A percentile compares a stretch with the other conserved stretches of the same genome.
Conservation (phyloP, 2,888 invertebrate species). For the Drosophila fungiperda region DNA sequence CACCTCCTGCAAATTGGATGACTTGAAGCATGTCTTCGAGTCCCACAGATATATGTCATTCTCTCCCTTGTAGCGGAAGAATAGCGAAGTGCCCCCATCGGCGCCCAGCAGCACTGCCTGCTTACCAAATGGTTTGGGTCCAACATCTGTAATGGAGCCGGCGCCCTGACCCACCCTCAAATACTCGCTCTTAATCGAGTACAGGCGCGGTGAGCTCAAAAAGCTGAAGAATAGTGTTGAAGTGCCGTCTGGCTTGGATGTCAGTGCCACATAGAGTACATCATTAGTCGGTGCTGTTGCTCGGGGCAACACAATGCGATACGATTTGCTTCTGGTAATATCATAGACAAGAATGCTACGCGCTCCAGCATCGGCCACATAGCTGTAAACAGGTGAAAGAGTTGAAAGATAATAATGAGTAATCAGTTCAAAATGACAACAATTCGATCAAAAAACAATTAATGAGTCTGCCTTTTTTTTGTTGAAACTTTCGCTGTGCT, state of each 20-base stretch:
- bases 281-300: conserved; percentile 86
- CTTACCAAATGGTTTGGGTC: conserved; percentile 86
- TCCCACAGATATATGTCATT: conserved; percentile 89
- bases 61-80: conserved; percentile 88
- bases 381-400: conserved; percentile 56
- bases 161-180: conserved; percentile 86
- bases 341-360: conserved; percentile 86
- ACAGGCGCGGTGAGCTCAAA: conserved; percentile 86
- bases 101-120: conserved; percentile 87
- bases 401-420: background rate
- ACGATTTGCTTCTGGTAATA: conserved; percentile 86
- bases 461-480: background rate
- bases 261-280: conserved; percentile 87
- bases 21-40: conserved; percentile 86
- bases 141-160: conserved; percentile 87
- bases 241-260: conserved; percentile 86
- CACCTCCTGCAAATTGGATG: conserved; percentile 87
- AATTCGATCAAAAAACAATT: conserved; percentile 5
- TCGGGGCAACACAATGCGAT: conserved; percentile 87
- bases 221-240: conserved; percentile 87
- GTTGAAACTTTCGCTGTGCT: conserved; percentile 4
- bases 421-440: background rate
- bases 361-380: conserved; percentile 84
- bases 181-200: conserved; percentile 86
- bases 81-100: conserved; percentile 87